These are phyloP conservation scores for Margarornis squamiger DNA, from an alignment of 2,797 vertebrate genomes.

Conservation along the genomic window DNA sequence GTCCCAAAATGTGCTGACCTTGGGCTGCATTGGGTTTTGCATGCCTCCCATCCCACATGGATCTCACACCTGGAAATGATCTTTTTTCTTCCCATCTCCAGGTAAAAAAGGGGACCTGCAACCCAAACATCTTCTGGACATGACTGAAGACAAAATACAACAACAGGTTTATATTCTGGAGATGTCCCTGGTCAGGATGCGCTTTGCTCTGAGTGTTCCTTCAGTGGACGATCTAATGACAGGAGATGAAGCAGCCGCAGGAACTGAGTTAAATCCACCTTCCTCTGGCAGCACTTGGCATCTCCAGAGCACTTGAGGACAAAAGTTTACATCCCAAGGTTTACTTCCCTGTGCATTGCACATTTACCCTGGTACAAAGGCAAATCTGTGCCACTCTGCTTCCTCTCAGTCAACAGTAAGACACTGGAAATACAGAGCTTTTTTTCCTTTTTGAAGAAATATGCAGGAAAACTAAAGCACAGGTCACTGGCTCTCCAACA, in stretches of 20 bases:
- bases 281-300: background rate
- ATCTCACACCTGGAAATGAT: no score
- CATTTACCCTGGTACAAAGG: fast-evolving
- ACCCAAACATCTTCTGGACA: fast-evolving
- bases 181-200: no score
- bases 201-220: background rate
- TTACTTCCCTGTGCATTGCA: fast-evolving
- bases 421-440: fast-evolving
- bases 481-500: background rate
- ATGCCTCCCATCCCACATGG: no score
- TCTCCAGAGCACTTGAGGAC: background rate
- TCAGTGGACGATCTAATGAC: background rate
- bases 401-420: background rate
- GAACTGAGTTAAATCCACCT: background rate
- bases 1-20: background rate
- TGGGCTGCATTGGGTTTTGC: fast-evolving
- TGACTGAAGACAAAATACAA: fast-evolving
- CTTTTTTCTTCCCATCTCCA: background rate
- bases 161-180: fast-evolving
- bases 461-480: background rate
- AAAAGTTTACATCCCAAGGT: background rate
- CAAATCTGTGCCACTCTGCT: background rate
- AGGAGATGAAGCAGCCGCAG: background rate
- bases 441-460: background rate
- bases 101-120: background rate